Conservation (phyloP, 2,113 vertebrate species). For the Stegostoma tigrinum region DNA sequence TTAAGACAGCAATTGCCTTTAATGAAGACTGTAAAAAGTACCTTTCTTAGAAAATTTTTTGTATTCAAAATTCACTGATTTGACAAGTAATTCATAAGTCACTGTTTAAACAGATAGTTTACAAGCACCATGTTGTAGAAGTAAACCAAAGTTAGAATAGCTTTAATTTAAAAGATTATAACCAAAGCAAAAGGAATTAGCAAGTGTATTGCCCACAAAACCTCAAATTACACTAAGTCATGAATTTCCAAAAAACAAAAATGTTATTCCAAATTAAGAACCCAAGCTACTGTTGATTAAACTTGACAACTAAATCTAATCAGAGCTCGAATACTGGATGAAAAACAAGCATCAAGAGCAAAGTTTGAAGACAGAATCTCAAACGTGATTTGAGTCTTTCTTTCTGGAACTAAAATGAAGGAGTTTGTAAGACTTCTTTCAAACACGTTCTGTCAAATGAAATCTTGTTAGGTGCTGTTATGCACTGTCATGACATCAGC, state of each 20-base stretch:
- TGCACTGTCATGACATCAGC: too few relatives aligned
- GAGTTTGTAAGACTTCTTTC: neutral
- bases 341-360: neutral
- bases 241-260: neutral
- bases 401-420: neutral
- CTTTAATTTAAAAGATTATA: too few relatives aligned
- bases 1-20: neutral
- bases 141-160: neutral
- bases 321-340: neutral
- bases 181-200: neutral
- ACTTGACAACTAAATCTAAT: neutral
- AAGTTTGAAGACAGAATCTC: neutral
- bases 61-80: neutral
- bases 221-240: neutral
- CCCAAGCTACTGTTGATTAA: too few relatives aligned
- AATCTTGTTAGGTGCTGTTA: neutral
- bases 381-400: neutral
- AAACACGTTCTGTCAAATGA: neutral
- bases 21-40: neutral
- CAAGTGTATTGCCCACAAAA: neutral
- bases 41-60: neutral
- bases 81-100: neutral
- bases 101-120: neutral
- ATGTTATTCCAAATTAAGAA: too few relatives aligned
- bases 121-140: neutral